Base-by-base conservation (phyloP, 2,888 invertebrate genomes). In the Drosophila algonquin region DNA sequence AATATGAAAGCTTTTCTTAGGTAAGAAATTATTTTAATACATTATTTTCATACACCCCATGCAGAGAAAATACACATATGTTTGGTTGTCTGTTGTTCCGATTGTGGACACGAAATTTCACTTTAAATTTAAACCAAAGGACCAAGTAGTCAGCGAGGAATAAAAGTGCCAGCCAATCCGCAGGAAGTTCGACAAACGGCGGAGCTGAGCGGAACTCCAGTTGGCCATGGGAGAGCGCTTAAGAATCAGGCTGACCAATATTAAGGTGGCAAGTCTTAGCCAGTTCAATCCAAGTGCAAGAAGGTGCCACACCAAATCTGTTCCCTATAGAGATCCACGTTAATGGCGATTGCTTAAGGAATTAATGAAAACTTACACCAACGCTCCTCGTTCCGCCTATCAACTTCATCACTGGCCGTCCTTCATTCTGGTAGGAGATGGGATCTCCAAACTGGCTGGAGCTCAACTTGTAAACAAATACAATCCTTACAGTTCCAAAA, bases 231-330 rank as follows among this genome's bases (percentile, higher is more conserved):
- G 52, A 55, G 68, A 76, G 40, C 76, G 74, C 75, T 73, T 83
- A 62, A 76, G 68, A 62, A 77, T 73, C 72, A 80, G 77, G 74
- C 76, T 76, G 69, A 76, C 61, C 64, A 87, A 75, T 48, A 83
- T 83, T 75, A 85, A 85, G 62, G 83, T n/a, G 87, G 8, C 83
- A 85, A 62, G 57, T 73, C n/a, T 92, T 92, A 44, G 82, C 93
- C n/a, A n/a, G n/a, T n/a, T n/a, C n/a, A n/a, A 21, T 21, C 21
- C 21, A 21, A 21, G 21, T 21, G 21, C 21, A 21, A 21, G 21
- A 21, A 0, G 18, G 18, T 18, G 1, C 18, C 18, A 18, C 18
- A 18, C 18, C 18, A 1, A 18, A 24, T 1, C 7, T 0, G 6
- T 8, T 27, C 7, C 7, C 7, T 30, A 30, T 30, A 8, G 21